Evolutionary conservation across 2,797 vertebrate genomes (phyloP), one percentile per base, ranked within the genome.

Genomic region (Capromys pilorides): DNA sequence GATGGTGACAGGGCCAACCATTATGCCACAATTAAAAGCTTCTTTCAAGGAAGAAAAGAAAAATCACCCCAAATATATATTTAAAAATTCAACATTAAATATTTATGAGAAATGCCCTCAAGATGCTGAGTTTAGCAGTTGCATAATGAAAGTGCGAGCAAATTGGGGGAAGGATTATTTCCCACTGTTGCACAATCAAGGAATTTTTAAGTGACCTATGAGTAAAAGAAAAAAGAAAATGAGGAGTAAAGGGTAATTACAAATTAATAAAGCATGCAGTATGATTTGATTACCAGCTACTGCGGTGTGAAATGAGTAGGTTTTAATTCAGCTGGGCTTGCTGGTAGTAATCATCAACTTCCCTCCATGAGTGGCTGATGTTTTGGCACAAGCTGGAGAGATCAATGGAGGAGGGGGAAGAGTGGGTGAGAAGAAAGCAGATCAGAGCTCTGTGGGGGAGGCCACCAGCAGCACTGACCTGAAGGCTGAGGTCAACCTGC

Each of bases 221-320:
- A 94, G 91, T 41, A 78, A 90, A 92, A 95, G 88, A 81, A 90
- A 64, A 88, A 88, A 71, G 41, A 64, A 94, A 51, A 26, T 77
- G 31, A 13, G 21, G 16, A 28, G 57, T 66, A 26, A 24, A n/a
- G 59, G 41, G 80, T 80, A 79, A 96, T 87, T 91, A 92, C 69
- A 92, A 94, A 96, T 96, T 97, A 96, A 96, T 96, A 97, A 97
- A 91, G 94, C 94, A 91, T 95, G 77, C 39, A 82, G 89, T 67
- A 64, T 86, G 61, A 13, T 86, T 97, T 97, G 96, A 97, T 96
- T 96, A 96, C 77, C 39, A 82, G 86, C 61, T 80, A 96, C 83
- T 94, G 86, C 91, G 92, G 95, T 96, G 92, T 96, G 94, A 97
- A 97, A 97, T 97, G 94, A 97, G 96, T 95, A 96, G 95, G 95